Evolutionary conservation across 2,113 vertebrate species (phyloP).

Genomic region (Oostethus manadensis): DNA sequence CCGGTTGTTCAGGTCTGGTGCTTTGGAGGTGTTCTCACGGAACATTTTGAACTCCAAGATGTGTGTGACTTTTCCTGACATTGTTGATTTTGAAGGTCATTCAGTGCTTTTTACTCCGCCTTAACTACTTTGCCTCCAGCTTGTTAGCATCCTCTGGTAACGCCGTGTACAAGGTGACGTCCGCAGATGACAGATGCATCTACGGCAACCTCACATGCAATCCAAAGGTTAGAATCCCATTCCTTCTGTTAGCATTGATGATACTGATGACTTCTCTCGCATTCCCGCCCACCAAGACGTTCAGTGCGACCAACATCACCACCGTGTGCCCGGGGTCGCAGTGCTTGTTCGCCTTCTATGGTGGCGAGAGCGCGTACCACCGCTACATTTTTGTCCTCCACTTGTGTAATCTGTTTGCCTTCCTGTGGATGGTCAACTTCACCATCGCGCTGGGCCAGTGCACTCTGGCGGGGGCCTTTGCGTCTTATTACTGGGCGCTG

Average conservation of each 20-base stretch:
- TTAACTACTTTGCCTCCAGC: slow-evolving; percentile 65
- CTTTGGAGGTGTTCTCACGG: no score
- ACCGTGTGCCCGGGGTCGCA: slow-evolving; percentile 80
- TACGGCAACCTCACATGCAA: slow-evolving; percentile 84
- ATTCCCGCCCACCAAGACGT: slow-evolving; percentile 67
- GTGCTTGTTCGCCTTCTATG: slow-evolving; percentile 90
- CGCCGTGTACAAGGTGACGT: slow-evolving; percentile 86
- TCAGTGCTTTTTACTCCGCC: no score
- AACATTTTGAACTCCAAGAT: no score
- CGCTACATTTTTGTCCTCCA: slow-evolving; percentile 84
- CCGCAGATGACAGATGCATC: slow-evolving; percentile 75
- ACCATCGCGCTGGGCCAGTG: slow-evolving; percentile 89
- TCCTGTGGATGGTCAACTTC: slow-evolving; percentile 95
- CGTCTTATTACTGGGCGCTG: slow-evolving; percentile 93
- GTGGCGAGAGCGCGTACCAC: slow-evolving; percentile 83
- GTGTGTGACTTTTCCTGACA: no score
- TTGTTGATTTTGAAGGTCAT: no score
- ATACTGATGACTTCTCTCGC: slow-evolving; percentile 34
- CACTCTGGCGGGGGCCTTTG: slow-evolving; percentile 91
- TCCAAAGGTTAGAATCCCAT: slow-evolving; percentile 75
- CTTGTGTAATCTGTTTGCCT: slow-evolving; percentile 84
- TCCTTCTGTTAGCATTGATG: background rate
- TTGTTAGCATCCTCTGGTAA: slow-evolving; percentile 89
- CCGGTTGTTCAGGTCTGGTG: no score
- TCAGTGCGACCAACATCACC: slow-evolving; percentile 79